These are phyloP conservation scores for Lamellibrachia luymesi DNA, from an alignment of 1,140 invertebrate genomes.

Conservation along the genomic window DNA sequence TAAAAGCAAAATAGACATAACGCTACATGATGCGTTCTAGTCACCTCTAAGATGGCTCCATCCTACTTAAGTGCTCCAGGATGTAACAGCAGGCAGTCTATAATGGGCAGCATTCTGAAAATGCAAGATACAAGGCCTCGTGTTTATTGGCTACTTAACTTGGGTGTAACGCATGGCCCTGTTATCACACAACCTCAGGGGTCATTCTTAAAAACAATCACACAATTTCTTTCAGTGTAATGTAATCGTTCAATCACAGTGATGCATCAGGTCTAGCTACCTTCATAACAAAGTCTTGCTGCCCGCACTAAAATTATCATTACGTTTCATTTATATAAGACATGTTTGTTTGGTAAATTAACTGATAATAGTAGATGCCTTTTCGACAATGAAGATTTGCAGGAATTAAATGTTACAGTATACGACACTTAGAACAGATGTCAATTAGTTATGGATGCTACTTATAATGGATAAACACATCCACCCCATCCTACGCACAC, in stretches of 20 bases:
- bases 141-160: not conserved
- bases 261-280: too few species aligned
- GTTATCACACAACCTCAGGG: not conserved
- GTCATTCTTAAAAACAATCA: too few species aligned
- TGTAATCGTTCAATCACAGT: not conserved
- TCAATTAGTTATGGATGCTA: not conserved
- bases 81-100: not conserved
- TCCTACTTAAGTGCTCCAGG: not conserved
- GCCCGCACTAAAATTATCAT: not conserved
- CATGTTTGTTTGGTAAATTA: not conserved
- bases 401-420: not conserved
- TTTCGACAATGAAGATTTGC: not conserved
- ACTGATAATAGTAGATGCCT: not conserved
- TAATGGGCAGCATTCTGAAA: not conserved
- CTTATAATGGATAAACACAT: not conserved
- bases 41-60: not conserved
- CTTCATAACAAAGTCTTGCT: not conserved
- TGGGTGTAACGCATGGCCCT: not conserved
- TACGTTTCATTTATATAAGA: not conserved
- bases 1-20: too few species aligned
- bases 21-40: too few species aligned
- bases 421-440: not conserved
- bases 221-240: not conserved
- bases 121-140: not conserved
- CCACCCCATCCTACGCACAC: not conserved